Conservation (phyloP, 2,797 vertebrate species). For the Semaprochilodus insignis region DNA sequence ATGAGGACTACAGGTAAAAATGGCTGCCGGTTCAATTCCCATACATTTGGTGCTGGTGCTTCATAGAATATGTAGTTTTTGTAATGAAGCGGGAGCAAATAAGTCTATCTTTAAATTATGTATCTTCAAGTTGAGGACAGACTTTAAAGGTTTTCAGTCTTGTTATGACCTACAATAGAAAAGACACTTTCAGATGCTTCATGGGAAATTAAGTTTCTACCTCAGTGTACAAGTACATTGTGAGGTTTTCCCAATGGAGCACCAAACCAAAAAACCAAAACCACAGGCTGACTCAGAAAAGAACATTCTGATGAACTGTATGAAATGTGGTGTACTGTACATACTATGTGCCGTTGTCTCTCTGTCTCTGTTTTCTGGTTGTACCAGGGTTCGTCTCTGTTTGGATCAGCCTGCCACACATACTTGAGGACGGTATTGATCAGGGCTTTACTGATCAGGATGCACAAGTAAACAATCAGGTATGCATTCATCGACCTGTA, state of each 20-base stretch:
- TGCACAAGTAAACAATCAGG: constrained; percentile 95
- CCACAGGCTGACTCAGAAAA: neutral
- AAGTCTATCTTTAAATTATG: too few relatives aligned
- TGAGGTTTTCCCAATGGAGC: neutral
- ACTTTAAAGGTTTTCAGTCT: too few relatives aligned
- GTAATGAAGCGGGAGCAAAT: too few relatives aligned
- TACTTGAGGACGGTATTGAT: constrained; percentile 93
- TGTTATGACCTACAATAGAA: neutral
- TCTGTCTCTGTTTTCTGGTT: constrained; percentile 89
- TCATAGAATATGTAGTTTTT: neutral
- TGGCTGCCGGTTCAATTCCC: neutral
- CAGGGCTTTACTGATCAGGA: constrained; percentile 93
- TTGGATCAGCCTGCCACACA: constrained; percentile 89
- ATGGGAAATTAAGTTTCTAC: neutral
- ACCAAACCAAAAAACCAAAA: neutral
- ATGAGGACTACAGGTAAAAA: neutral
- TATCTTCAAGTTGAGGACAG: too few relatives aligned
- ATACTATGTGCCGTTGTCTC: constrained; percentile 88
- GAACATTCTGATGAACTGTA: neutral
- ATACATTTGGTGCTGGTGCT: neutral
- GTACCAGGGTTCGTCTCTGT: constrained; percentile 93
- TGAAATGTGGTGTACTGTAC: constrained; percentile 41
- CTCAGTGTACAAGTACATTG: neutral
- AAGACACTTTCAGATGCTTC: neutral
- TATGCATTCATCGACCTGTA: constrained; percentile 95